Evolutionary conservation across 2,888 invertebrate species (phyloP), one percentile per base, ranked within the genome.

Genomic region (Macropis europaea): DNA sequence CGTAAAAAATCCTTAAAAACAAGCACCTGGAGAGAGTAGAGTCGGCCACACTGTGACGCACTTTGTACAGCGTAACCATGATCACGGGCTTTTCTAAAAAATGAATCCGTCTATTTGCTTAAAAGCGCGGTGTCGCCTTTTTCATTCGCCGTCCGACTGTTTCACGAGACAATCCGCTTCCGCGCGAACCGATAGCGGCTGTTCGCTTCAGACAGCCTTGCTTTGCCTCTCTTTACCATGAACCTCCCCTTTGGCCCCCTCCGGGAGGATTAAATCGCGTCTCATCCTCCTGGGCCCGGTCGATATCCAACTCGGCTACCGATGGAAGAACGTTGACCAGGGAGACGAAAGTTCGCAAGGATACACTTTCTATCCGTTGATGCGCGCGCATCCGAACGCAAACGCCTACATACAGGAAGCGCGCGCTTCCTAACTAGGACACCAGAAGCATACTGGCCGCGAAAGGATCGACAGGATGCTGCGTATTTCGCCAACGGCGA

Each of bases 281-380:
- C 75, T 79, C 77, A 74, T 78, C 73, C 73, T 68, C 52, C 26
- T 11, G 40, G 28, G 67, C 71, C 68, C 73, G 82, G 80, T 84
- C 86, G 84, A 85, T 86, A 86, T 70, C 76, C 82, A 74, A 73
- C 82, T 76, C 81, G 59, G 75, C 81, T 75, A 76, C 79, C 83
- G 69, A 61, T 76, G 76, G 81, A 82, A 78, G 63, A 79, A 73
- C 84, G 78, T 78, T 83, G 84, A 84, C 82, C 84, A 82, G 70
- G n/a, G 64, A 72, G 72, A 63, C 71, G 71, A 79, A 79, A 79
- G 76, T 79, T 76, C n/a, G 48, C 68, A 54, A 79, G 69, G 76
- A 76, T 76, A 70, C 63, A 60, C 66, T 70, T 67, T 75, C 64
- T 75, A 50, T 63, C 36, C 36, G 56, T 32, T 38, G 34, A 3